Conservation (phyloP, 2,113 vertebrate genomes). For the Melanocharis versteri region DNA sequence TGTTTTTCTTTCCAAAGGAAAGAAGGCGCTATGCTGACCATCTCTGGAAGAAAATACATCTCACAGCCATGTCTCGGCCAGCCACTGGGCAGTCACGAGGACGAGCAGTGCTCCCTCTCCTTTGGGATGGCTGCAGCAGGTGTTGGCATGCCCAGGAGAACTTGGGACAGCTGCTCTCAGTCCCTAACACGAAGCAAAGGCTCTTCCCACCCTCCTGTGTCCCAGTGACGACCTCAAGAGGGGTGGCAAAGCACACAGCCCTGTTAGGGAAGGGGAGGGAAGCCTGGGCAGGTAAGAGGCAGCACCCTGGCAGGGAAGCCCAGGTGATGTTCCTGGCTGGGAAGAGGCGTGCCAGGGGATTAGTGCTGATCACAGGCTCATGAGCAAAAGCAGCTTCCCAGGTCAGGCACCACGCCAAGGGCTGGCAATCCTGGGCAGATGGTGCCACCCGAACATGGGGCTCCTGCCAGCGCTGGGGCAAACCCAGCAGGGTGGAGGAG, state of each 20-base stretch:
- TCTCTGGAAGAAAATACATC: background rate
- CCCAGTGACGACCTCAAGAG: rapidly evolving
- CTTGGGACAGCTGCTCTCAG: background rate
- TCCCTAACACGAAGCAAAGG: background rate
- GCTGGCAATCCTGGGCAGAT: background rate
- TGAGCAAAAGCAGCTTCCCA: background rate
- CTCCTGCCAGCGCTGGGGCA: background rate
- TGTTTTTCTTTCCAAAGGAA: conserved; percentile 43
- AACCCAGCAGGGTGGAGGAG: background rate
- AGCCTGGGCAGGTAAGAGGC: background rate
- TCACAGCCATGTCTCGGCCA: background rate
- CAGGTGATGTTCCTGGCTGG: background rate
- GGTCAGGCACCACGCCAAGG: background rate
- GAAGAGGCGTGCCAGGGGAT: background rate
- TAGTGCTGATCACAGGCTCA: background rate
- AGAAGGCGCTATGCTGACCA: background rate
- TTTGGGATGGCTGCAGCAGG: background rate
- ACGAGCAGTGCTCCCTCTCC: background rate
- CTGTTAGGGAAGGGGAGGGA: background rate
- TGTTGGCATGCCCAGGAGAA: background rate
- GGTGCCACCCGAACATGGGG: background rate
- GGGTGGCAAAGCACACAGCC: background rate
- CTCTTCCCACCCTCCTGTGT: background rate
- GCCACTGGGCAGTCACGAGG: background rate
- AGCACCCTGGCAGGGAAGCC: background rate